Conservation (phyloP, 2,888 invertebrate species). For the Augochlorella aurata region DNA sequence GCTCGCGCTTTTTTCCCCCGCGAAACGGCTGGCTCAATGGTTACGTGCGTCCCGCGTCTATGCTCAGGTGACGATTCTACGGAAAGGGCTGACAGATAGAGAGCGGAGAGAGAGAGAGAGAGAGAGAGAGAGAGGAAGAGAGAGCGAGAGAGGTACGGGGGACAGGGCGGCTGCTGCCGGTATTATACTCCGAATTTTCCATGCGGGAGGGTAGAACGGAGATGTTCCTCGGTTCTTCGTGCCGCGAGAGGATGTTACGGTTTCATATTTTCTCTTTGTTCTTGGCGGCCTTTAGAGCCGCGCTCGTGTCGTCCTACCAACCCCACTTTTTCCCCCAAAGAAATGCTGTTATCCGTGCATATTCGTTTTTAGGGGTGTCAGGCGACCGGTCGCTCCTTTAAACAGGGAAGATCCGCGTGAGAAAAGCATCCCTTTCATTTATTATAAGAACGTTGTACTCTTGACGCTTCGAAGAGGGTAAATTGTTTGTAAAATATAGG, state of each 20-base stretch:
- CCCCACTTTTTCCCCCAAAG: constrained; percentile 31
- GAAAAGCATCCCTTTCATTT: constrained; percentile 6
- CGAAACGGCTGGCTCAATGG: constrained; percentile 54
- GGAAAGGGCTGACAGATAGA: background rate
- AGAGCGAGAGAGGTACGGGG: background rate
- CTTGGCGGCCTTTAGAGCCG: constrained; percentile 44
- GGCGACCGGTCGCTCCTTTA: constrained; percentile 8
- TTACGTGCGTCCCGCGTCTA: constrained; percentile 61
- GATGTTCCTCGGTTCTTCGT: constrained; percentile 60
- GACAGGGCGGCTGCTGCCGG: constrained; percentile 40
- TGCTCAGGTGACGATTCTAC: constrained; percentile 58
- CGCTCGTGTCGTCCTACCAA: constrained; percentile 43
- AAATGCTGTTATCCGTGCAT: constrained; percentile 14
- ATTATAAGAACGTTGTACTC: constrained; percentile 9
- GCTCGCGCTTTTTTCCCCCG: constrained; percentile 27
- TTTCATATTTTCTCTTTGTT: constrained; percentile 57
- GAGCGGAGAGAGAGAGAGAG: background rate
- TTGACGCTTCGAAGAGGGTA: background rate
- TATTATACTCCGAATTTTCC: constrained; percentile 58
- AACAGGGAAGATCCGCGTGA: constrained; percentile 17
- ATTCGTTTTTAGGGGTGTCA: constrained; percentile 31
- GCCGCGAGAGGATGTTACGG: constrained; percentile 54
- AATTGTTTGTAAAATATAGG: constrained; percentile 10
- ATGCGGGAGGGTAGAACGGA: constrained; percentile 53
- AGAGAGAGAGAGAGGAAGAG: no score